Evolutionary conservation across 2,797 vertebrate species (phyloP).

Genomic region (Etheostoma perlongum): DNA sequence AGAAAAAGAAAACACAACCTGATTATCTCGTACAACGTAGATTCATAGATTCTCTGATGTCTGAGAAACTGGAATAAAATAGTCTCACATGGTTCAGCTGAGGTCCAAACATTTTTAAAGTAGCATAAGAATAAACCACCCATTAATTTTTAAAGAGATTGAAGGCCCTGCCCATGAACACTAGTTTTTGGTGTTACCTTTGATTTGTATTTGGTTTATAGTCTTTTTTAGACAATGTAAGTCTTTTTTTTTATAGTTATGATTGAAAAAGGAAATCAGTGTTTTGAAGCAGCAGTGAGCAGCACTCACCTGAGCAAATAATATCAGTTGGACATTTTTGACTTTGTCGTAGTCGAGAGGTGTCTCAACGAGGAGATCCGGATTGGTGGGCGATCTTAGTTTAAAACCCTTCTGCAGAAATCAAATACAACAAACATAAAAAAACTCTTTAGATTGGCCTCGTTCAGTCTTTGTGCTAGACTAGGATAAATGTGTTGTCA

Average conservation of each 20-base stretch:
- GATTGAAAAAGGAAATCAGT: background rate
- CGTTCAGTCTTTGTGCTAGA: background rate
- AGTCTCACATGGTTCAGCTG: background rate
- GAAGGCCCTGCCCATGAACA: too few relatives aligned
- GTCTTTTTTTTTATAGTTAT: too few relatives aligned
- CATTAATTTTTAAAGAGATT: background rate
- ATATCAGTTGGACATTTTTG: slow-evolving; percentile 54
- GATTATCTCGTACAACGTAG: background rate
- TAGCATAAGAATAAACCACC: too few relatives aligned
- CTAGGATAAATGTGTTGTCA: background rate
- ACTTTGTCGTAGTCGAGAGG: slow-evolving; percentile 73
- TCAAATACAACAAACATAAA: slow-evolving; percentile 7
- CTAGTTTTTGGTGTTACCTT: background rate
- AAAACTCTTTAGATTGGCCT: background rate
- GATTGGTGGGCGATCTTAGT: background rate
- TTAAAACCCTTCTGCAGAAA: slow-evolving; percentile 71
- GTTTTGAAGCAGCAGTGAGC: background rate
- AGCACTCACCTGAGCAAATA: slow-evolving; percentile 75
- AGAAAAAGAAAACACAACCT: background rate
- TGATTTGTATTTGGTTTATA: background rate
- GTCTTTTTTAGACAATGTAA: background rate
- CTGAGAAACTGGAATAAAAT: background rate
- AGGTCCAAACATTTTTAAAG: background rate
- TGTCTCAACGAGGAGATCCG: slow-evolving; percentile 56
- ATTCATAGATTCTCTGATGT: too few relatives aligned